A percentile compares a stretch with the other conserved stretches of the same genome.
Conservation (phyloP, 2,113 vertebrate species). For the Labeo catla region DNA sequence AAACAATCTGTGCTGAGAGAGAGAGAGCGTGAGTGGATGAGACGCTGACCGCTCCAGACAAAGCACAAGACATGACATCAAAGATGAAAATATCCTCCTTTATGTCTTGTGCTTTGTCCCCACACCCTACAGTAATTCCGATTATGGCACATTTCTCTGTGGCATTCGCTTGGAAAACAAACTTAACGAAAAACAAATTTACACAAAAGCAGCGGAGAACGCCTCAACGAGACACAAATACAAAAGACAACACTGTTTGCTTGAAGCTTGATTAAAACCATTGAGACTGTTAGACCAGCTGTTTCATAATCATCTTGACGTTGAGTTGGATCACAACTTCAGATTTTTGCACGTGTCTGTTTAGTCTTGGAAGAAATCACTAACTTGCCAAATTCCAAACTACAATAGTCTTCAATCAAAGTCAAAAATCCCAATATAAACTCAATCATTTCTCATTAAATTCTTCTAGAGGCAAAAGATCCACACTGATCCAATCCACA, state of each 20-base stretch:
- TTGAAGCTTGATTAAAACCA: conserved; percentile 3
- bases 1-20: neutral
- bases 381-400: neutral
- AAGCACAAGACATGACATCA: conserved; percentile 52
- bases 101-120: conserved; percentile 36
- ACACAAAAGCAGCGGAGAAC: conserved; percentile 45
- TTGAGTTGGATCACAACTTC: neutral
- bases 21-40: neutral
- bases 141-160: conserved; percentile 47
- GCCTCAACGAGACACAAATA: conserved; percentile 27
- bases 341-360: neutral
- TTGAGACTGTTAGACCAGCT: neutral
- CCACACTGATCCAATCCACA: neutral
- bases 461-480: neutral
- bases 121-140: conserved; percentile 43
- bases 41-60: conserved; percentile 27
- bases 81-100: conserved; percentile 33
- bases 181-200: conserved; percentile 23
- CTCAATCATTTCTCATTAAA: neutral
- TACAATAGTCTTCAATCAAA: neutral
- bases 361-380: neutral
- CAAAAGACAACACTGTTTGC: conserved; percentile 42
- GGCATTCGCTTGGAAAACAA: conserved; percentile 53
- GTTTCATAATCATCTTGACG: conserved; percentile 10
- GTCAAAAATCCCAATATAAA: neutral